Evolutionary conservation across 2,113 vertebrate genomes (phyloP), one percentile per base, ranked within the genome.

Genomic region (Taurulus bubalis): DNA sequence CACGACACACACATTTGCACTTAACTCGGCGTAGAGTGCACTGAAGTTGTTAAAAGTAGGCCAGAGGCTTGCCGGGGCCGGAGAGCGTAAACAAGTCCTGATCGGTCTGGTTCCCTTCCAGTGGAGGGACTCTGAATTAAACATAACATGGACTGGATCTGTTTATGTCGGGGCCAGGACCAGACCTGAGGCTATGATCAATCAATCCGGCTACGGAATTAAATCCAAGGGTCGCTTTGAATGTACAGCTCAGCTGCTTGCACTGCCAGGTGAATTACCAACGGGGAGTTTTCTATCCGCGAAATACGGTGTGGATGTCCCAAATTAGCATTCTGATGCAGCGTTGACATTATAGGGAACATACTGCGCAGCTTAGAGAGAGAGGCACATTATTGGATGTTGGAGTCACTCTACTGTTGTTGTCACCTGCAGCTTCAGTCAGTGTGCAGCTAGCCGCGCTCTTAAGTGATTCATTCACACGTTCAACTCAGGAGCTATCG

Each of bases 61-160:
- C 85, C 92, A 92, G 89, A n/a, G 78, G 83, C 62, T 90, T 86
- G 85, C 77, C 16, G 78, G 85, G 83, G 84, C 87, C 77, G 1
- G 36, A 87, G 85, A 90, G 69, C 6, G 71, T 92, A 92, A 94
- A 93, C 91, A 93, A 89, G 91, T 90, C 84, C 83, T 71, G 89
- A 94, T 90, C 87, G 73, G 83, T 90, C 86, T 87, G 87, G 88
- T 90, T 90, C 66, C 71, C 58, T 75, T 87, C 82, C 87, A 90
- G 69, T 83, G 77, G 84, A 85, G 83, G 77, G 80, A 90, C 83
- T 84, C 80, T 93, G 90, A 92, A 92, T 93, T 90, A 92, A 93
- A 92, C 89, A 92, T 92, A 90, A 92, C 90, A 80, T 58, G 71
- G 69, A 65, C 83, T 78, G 77, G 83, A 85, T 90, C 47, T 91